Evolutionary conservation across 2,113 vertebrate genomes (phyloP).

Genomic region (Myiozetetes cayanensis): DNA sequence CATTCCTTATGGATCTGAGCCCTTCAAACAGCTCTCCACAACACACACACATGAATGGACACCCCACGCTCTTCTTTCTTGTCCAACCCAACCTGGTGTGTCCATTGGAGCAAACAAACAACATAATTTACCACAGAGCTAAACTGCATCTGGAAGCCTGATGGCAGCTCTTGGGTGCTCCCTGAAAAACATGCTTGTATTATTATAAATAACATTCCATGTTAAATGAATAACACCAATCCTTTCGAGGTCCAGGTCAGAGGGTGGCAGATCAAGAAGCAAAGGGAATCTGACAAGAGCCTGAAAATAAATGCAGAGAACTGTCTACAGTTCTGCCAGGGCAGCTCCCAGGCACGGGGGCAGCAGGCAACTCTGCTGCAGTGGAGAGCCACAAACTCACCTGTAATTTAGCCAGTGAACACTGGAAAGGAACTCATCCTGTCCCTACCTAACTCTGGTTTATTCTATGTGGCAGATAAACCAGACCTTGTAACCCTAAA

Average conservation of each 20-base stretch:
- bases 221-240: background rate
- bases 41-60: background rate
- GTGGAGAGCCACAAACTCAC: accelerated
- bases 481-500: background rate
- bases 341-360: accelerated
- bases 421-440: background rate
- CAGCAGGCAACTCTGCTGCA: background rate
- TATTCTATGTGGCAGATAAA: background rate
- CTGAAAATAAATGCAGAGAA: background rate
- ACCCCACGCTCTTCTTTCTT: background rate
- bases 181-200: background rate
- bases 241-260: background rate
- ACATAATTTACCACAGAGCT: background rate
- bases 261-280: accelerated
- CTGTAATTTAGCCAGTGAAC: background rate
- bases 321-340: accelerated
- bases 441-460: background rate
- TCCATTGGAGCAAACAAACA: background rate
- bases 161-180: background rate
- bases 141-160: background rate
- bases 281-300: background rate
- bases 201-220: background rate
- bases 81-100: background rate
- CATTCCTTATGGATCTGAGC: background rate
- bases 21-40: background rate